phyloP scores from a whole-genome alignment of 2,888 invertebrate genomes.

The Eupithecia tripunctaria region DNA sequence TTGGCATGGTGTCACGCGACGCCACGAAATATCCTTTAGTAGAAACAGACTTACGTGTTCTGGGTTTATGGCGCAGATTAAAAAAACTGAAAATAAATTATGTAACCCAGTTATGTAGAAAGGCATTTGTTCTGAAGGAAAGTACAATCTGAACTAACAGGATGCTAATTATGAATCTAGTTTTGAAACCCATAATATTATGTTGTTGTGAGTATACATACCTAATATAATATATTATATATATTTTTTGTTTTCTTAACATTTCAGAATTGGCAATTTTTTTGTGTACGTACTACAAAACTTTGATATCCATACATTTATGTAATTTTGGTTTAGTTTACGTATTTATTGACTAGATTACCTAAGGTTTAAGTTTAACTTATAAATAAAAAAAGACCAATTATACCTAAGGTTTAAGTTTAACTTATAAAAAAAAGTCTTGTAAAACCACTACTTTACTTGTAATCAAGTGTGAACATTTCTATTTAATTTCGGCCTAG shows the following conservation, averaged over 20 bases:
- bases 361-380: background rate
- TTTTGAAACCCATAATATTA: background rate
- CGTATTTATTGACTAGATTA: background rate
- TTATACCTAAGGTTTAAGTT: background rate
- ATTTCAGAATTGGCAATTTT: no score
- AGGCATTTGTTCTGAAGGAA: background rate
- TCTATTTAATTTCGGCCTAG: background rate
- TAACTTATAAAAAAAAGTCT: background rate
- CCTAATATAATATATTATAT: no score
- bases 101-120: background rate
- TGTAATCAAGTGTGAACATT: background rate
- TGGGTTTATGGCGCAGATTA: slow-evolving; percentile 12
- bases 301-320: no score
- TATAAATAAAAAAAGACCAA: background rate
- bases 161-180: background rate
- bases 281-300: no score
- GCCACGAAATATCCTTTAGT: slow-evolving; percentile 39
- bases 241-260: no score
- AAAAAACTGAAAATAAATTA: slow-evolving; percentile 11
- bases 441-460: background rate
- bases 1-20: slow-evolving; percentile 45
- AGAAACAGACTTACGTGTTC: slow-evolving; percentile 24
- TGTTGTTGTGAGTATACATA: background rate
- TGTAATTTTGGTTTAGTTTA: no score
- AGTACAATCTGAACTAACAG: background rate